A percentile compares a stretch with the other conserved stretches of the same genome.
Evolutionary conservation across 2,888 invertebrate species (phyloP).

Genomic region (Leuctra nigra): DNA sequence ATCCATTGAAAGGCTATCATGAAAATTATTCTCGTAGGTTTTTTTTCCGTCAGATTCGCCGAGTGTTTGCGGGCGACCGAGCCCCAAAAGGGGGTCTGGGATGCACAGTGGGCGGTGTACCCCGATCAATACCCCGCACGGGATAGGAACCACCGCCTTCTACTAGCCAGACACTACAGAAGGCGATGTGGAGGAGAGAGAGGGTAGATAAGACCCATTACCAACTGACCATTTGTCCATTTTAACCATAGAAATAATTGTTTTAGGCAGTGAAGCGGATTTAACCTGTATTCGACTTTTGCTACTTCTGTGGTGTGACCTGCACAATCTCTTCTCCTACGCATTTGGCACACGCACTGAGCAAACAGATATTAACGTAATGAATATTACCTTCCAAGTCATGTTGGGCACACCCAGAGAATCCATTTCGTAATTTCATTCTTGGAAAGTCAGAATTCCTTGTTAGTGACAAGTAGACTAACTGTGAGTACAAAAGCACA

Average conservation of each 20-base stretch:
- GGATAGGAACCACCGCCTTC: constrained; percentile 8
- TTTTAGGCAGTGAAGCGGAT: constrained; percentile 6
- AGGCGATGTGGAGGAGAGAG: not conserved
- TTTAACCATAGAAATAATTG: constrained; percentile 1
- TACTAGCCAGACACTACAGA: not conserved
- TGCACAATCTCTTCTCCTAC: not conserved
- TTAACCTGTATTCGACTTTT: not conserved
- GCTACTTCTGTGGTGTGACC: not conserved
- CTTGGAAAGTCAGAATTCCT: no score
- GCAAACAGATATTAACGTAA: no score
- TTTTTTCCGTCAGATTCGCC: no score
- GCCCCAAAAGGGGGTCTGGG: constrained; percentile 2
- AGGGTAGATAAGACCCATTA: not conserved
- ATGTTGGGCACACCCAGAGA: no score
- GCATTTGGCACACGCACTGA: not conserved
- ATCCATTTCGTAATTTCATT: no score
- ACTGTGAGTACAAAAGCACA: no score
- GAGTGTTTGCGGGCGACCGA: not conserved
- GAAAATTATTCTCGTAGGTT: no score
- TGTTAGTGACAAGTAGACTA: no score
- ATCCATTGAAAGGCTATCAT: no score
- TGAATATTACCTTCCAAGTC: no score
- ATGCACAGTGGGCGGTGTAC: not conserved
- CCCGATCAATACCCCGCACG: constrained; percentile 14
- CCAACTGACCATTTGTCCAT: not conserved